Evolutionary conservation across 2,888 invertebrate species (phyloP).

Genomic region (Volucella zonaria): DNA sequence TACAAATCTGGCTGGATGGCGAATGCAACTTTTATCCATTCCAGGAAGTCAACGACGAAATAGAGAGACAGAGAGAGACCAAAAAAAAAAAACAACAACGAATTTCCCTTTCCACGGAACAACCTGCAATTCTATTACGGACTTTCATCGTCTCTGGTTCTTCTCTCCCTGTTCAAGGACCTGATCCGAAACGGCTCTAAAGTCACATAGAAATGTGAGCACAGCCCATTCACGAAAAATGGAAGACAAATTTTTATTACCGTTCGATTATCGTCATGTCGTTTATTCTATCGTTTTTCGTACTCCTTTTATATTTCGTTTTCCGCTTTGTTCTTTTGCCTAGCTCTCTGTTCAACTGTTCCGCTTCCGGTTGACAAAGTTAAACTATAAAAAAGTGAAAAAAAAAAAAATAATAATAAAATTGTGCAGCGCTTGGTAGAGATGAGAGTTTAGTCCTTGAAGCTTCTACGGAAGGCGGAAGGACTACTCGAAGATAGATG

Average conservation of each 20-base stretch:
- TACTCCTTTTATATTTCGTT: constrained; percentile 29
- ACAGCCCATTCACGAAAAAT: constrained; percentile 65
- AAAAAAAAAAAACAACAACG: constrained; percentile 18
- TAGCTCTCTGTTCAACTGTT: constrained; percentile 9
- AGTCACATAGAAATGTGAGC: constrained; percentile 61
- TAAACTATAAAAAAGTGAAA: constrained; percentile 28
- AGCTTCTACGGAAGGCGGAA: background rate
- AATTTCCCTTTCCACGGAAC: constrained; percentile 22
- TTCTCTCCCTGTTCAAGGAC: constrained; percentile 35
- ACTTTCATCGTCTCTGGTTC: constrained; percentile 18
- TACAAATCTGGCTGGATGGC: constrained; percentile 29
- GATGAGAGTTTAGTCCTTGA: constrained; percentile 1
- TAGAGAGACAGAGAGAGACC: background rate
- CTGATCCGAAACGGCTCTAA: constrained; percentile 48
- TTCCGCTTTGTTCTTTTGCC: constrained; percentile 31
- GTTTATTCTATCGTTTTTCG: constrained; percentile 58
- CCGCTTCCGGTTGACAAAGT: constrained; percentile 53
- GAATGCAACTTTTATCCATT: constrained; percentile 55
- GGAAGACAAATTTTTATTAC: constrained; percentile 73
- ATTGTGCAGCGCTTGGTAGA: constrained; percentile 17
- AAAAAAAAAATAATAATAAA: too few species aligned
- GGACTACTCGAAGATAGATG: constrained; percentile 54
- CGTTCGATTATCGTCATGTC: constrained; percentile 72
- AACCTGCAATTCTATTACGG: constrained; percentile 60
- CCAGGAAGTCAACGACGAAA: constrained; percentile 30